Conservation (phyloP, 2,113 vertebrate genomes). For the Coreoperca whiteheadi region DNA sequence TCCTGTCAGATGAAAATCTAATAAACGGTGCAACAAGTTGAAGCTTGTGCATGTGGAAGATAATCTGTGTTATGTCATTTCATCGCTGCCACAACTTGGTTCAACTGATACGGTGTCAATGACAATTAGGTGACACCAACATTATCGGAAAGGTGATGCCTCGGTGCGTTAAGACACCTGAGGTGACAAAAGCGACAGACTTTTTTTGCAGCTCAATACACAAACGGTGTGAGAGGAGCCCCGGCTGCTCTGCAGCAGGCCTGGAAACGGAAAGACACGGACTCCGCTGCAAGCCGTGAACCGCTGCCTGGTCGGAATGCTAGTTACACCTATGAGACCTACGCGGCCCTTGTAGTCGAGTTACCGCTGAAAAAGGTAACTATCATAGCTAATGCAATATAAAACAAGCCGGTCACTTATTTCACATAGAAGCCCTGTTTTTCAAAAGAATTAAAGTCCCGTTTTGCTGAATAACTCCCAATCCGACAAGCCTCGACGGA, state of each 20-base stretch:
- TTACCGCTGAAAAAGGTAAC: constrained; percentile 41
- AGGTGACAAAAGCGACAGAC: constrained; percentile 23
- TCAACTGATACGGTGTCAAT: neutral
- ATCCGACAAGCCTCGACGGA: constrained; percentile 15
- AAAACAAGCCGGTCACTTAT: neutral
- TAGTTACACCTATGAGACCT: constrained; percentile 72
- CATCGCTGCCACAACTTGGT: neutral
- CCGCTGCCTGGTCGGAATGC: constrained; percentile 74
- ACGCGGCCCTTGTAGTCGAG: constrained; percentile 59
- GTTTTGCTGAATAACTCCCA: neutral
- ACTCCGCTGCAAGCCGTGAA: constrained; percentile 38
- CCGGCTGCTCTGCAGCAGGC: constrained; percentile 62
- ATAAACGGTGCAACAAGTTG: constrained; percentile 66
- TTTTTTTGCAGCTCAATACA: constrained; percentile 1
- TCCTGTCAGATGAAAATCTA: constrained; percentile 33
- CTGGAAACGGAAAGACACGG: constrained; percentile 58
- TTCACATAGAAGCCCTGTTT: neutral
- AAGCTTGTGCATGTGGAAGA: constrained; percentile 9
- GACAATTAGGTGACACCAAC: constrained; percentile 11
- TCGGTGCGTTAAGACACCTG: neutral
- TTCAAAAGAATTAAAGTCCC: neutral
- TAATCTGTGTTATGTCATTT: neutral
- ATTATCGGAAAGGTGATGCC: neutral
- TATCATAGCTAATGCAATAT: neutral
- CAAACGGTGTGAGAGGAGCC: neutral